These are phyloP conservation scores for Cnemophilus loriae DNA, from an alignment of 2,113 vertebrate genomes.

Conservation along the genomic window DNA sequence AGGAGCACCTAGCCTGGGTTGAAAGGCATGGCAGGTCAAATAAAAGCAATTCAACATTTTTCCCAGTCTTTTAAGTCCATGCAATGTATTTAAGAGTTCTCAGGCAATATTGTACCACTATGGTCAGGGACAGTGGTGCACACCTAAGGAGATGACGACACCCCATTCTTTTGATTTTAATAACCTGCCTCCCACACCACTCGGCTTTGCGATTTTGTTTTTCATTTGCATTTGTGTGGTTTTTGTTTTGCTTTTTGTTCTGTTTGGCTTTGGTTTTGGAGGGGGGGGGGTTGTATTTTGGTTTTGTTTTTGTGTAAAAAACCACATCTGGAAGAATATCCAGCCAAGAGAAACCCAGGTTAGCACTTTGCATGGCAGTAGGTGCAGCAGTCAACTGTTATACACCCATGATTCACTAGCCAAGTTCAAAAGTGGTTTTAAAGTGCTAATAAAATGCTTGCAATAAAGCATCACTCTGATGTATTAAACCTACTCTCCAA, in stretches of 20 bases:
- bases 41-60: not conserved
- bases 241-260: not conserved
- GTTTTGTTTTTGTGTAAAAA: not conserved
- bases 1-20: not conserved
- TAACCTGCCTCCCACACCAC: not conserved
- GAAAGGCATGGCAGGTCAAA: not conserved
- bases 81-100: not conserved
- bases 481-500: not conserved
- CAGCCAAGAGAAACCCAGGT: not conserved
- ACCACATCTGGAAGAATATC: not conserved
- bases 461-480: not conserved
- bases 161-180: not conserved
- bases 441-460: not conserved
- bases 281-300: not conserved
- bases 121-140: not conserved
- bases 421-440: not conserved
- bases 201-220: not conserved
- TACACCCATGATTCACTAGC: not conserved
- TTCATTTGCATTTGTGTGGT: not conserved
- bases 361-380: not conserved
- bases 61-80: not conserved
- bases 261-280: not conserved
- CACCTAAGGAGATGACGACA: not conserved
- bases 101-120: not conserved
- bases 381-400: not conserved